phyloP scores from a whole-genome alignment of 2,888 invertebrate species.

The Clostera curtula region DNA sequence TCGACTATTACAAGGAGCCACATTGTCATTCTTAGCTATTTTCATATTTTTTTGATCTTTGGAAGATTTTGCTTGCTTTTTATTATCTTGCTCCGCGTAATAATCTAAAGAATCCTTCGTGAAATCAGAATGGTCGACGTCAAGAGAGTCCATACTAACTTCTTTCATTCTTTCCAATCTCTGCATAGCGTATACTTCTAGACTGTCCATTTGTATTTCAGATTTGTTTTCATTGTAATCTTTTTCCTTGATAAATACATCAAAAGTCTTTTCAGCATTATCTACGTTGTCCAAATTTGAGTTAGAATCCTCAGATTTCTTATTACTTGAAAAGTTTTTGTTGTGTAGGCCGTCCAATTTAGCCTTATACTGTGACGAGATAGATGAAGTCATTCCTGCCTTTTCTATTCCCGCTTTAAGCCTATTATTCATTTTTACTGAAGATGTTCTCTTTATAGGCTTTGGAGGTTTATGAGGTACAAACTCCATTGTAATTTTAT shows the following conservation, averaged over 20 bases:
- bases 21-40: slow-evolving; percentile 39
- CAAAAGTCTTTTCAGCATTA: slow-evolving; percentile 69
- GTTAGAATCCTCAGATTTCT: slow-evolving; percentile 52
- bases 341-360: slow-evolving; percentile 67
- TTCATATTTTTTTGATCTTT: slow-evolving; percentile 53
- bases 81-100: slow-evolving; percentile 62
- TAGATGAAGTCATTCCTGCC: slow-evolving; percentile 55
- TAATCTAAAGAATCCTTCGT: slow-evolving; percentile 68
- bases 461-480: slow-evolving; percentile 85
- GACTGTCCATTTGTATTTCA: slow-evolving; percentile 77
- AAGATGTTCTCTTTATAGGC: slow-evolving; percentile 79
- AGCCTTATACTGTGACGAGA: slow-evolving; percentile 67
- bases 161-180: slow-evolving; percentile 56
- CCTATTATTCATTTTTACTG: slow-evolving; percentile 74
- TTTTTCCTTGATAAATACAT: slow-evolving; percentile 76
- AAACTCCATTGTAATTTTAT: slow-evolving; percentile 69
- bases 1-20: slow-evolving; percentile 39
- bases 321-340: slow-evolving; percentile 53
- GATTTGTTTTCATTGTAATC: slow-evolving; percentile 75
- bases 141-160: slow-evolving; percentile 69
- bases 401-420: slow-evolving; percentile 62
- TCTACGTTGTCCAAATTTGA: slow-evolving; percentile 59
- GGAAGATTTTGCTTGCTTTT: slow-evolving; percentile 38
- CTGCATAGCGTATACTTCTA: slow-evolving; percentile 72
- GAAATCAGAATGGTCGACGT: slow-evolving; percentile 63